These are phyloP conservation scores for sheep (Ovis aries) DNA, from an alignment of 2,113 vertebrate genomes.

Conservation along the genomic window ARS-UI_Ramb_v3.0 NC_056068.1:25900501-25901000, in stretches of 20 bases:
- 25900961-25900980: neutral
- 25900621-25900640: neutral
- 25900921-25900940: neutral
- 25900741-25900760: constrained; percentile 95
- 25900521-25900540: neutral
- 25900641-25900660: neutral
- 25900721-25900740: constrained; percentile 74
- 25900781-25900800: constrained; percentile 94
- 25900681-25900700: neutral
- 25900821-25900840: constrained; percentile 93
- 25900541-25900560: neutral
- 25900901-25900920: neutral
- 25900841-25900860: constrained; percentile 92
- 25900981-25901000: neutral
- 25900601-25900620: neutral
- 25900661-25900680: neutral
- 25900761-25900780: constrained; percentile 95
- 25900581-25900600: neutral
- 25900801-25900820: constrained; percentile 93
- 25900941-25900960: neutral
- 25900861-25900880: constrained; percentile 96
- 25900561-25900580: neutral
- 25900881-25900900: constrained; percentile 89
- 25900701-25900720: neutral
- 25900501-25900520: neutral